A percentile compares a stretch with the other conserved stretches of the same genome.
Conservation (phyloP, 1,140 invertebrate species). For the Wiebesia pumilae region DNA sequence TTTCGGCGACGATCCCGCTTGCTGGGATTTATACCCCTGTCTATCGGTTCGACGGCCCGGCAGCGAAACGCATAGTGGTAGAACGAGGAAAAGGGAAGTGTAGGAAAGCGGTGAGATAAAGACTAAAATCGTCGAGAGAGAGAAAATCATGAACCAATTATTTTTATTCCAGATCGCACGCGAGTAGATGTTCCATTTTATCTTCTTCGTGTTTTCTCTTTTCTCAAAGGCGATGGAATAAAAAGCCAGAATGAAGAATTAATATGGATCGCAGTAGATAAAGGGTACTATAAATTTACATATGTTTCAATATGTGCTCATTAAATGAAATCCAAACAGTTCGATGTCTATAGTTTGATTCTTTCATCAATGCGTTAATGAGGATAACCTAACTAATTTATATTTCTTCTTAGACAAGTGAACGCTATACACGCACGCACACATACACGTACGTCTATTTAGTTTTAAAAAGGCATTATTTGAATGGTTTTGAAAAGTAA, state of each 20-base stretch:
- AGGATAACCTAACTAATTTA: too few relatives aligned
- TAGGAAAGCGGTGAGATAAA: slow-evolving; percentile 54
- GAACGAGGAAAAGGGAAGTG: slow-evolving; percentile 26
- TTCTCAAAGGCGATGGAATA: not conserved
- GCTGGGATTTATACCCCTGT: slow-evolving; percentile 69
- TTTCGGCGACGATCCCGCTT: slow-evolving; percentile 67
- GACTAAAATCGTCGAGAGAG: slow-evolving; percentile 16
- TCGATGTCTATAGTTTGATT: too few relatives aligned
- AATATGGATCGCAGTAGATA: not conserved
- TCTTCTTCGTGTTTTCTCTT: not conserved
- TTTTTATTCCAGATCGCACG: slow-evolving; percentile 66
- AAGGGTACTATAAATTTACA: not conserved
- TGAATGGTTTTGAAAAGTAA: too few relatives aligned
- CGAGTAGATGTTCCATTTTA: slow-evolving; percentile 53
- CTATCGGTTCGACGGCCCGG: slow-evolving; percentile 55
- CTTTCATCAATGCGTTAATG: too few relatives aligned
- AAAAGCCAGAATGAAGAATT: slow-evolving; percentile 14
- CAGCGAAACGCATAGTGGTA: slow-evolving; percentile 11
- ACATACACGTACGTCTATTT: too few relatives aligned
- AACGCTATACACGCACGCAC: too few relatives aligned
- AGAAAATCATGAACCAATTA: slow-evolving; percentile 68
- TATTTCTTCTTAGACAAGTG: too few relatives aligned
- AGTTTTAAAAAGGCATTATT: too few relatives aligned
- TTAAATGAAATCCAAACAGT: too few relatives aligned
- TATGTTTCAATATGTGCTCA: too few relatives aligned